Conservation (phyloP, 2,888 invertebrate species). For the Proisotoma minuta region DNA sequence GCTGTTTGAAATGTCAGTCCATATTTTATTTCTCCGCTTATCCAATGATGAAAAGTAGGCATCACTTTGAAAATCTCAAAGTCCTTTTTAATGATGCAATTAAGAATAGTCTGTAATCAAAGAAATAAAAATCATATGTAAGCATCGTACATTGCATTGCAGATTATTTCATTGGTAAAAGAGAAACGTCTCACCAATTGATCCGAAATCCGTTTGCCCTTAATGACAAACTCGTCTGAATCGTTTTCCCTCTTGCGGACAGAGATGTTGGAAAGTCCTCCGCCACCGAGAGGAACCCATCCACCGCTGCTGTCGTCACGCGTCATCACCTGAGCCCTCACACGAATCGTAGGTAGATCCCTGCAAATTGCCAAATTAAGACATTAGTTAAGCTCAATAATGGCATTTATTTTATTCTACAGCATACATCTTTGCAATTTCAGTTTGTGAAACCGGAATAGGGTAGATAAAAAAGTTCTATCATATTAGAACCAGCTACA, state of each 20-base stretch:
- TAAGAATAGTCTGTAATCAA: slow-evolving; percentile 71
- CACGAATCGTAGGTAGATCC: slow-evolving; percentile 87
- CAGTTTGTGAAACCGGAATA: no score
- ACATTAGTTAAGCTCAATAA: slow-evolving; percentile 5
- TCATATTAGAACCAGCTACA: no score
- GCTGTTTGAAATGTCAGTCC: slow-evolving; percentile 94
- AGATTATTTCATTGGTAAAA: slow-evolving; percentile 2
- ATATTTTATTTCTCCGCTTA: slow-evolving; percentile 88
- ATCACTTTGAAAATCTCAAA: slow-evolving; percentile 96
- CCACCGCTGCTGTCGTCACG: slow-evolving; percentile 95
- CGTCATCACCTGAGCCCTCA: slow-evolving; percentile 98
- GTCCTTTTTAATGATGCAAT: slow-evolving; percentile 91
- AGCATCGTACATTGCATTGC: no score
- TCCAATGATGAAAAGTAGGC: slow-evolving; percentile 98
- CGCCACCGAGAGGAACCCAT: slow-evolving; percentile 84
- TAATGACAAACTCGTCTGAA: slow-evolving; percentile 78
- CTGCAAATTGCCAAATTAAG: slow-evolving; percentile 56
- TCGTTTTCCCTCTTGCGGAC: slow-evolving; percentile 65
- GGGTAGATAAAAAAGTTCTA: no score
- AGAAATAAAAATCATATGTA: background rate
- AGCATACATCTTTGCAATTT: no score
- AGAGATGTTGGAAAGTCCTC: slow-evolving; percentile 88
- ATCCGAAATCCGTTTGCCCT: slow-evolving; percentile 87
- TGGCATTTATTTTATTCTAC: no score
- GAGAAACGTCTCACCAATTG: slow-evolving; percentile 70